These are phyloP conservation scores for Proteles cristata DNA, from an alignment of 2,113 vertebrate genomes.

Conservation along the genomic window DNA sequence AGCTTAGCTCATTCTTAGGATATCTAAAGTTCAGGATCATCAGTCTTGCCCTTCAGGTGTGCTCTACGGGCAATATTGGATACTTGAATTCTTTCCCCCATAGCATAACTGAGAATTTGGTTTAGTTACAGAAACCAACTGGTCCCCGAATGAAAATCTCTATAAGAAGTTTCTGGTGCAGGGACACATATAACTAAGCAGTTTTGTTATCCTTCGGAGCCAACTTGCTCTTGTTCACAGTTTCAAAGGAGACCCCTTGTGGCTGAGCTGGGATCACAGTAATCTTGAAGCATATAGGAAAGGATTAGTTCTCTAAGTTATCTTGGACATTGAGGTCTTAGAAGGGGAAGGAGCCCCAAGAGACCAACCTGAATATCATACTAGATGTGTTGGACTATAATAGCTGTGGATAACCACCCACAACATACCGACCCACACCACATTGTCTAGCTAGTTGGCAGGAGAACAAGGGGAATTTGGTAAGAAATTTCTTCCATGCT, in stretches of 20 bases:
- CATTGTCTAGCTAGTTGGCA: neutral
- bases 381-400: neutral
- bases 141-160: neutral
- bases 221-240: neutral
- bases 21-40: conserved; percentile 25
- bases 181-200: neutral
- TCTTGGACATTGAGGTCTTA: neutral
- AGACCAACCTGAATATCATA: conserved; percentile 42
- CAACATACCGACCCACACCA: neutral
- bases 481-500: neutral
- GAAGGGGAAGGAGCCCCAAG: neutral
- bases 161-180: neutral
- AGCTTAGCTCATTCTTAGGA: conserved; percentile 8
- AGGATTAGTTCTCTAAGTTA: neutral
- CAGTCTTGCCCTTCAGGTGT: neutral
- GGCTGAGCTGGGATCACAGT: neutral
- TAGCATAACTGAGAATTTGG: neutral
- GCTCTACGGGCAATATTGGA: neutral
- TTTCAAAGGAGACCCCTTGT: conserved; percentile 14
- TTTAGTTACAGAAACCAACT: neutral
- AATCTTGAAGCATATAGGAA: neutral
- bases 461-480: neutral
- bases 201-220: neutral
- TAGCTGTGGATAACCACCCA: neutral
- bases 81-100: neutral